These are phyloP conservation scores for Mola mola DNA, from an alignment of 2,113 vertebrate genomes.

Conservation along the genomic window DNA sequence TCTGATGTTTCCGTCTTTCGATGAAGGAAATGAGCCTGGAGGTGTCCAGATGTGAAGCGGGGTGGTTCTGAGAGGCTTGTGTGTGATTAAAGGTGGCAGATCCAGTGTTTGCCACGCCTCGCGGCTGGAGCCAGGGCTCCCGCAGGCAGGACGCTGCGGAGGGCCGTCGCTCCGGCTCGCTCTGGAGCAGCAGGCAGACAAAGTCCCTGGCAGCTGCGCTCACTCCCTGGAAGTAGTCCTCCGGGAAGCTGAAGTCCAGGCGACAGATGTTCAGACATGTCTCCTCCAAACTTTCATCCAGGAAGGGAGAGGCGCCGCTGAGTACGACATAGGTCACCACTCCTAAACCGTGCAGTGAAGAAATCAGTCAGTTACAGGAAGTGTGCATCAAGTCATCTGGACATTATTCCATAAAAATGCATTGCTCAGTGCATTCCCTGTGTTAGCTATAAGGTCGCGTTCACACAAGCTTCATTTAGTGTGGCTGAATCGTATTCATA, in stretches of 20 bases:
- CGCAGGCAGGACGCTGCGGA: conserved; percentile 88
- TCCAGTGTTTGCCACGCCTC: conserved; percentile 38
- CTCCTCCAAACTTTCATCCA: conserved; percentile 98
- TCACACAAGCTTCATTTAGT: too few species aligned
- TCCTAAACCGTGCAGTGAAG: conserved; percentile 63
- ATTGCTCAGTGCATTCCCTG: too few species aligned
- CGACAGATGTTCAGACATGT: conserved; percentile 99
- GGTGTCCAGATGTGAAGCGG: conserved; percentile 86
- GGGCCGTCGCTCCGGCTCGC: conserved; percentile 88
- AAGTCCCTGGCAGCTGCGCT: conserved; percentile 95
- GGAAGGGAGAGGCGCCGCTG: conserved; percentile 97
- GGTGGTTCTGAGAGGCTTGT: conserved; percentile 36
- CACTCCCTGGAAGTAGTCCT: conserved; percentile 96
- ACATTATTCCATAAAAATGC: too few species aligned
- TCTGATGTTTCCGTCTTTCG: conserved; percentile 98
- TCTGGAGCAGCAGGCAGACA: conserved; percentile 90
- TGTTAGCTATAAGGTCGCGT: too few species aligned
- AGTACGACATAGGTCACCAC: conserved; percentile 96
- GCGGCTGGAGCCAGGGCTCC: conserved; percentile 92
- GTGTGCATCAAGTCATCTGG: too few species aligned
- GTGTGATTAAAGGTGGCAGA: conserved; percentile 27
- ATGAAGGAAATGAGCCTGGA: conserved; percentile 97
- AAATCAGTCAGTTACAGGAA: conserved; percentile 4
- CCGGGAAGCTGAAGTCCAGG: conserved; percentile 98
- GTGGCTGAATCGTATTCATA: too few species aligned